A percentile compares a stretch with the other conserved stretches of the same genome.
Conservation (phyloP, 2,113 vertebrate genomes). For the Chrysochloris asiatica region DNA sequence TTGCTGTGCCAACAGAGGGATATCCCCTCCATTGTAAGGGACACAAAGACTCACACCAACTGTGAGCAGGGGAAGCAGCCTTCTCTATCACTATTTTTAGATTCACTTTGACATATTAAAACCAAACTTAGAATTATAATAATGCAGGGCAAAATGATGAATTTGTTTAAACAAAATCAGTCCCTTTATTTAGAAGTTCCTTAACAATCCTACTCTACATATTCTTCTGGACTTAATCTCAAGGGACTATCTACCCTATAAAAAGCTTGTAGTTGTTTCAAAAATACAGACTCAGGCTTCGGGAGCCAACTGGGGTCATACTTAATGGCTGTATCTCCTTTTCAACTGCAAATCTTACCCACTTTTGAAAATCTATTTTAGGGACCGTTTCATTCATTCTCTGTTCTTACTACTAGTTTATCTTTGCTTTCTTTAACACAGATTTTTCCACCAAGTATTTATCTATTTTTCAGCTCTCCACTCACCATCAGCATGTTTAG, state of each 20-base stretch:
- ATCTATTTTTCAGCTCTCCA: constrained; percentile 16
- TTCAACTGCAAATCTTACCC: not conserved
- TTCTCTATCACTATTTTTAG: constrained; percentile 66
- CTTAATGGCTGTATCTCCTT: not conserved
- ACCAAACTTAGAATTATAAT: constrained; percentile 55
- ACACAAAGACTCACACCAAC: constrained; percentile 69
- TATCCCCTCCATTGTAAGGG: constrained; percentile 62
- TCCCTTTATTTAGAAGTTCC: constrained; percentile 30
- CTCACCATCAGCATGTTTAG: not conserved
- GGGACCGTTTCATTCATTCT: not conserved
- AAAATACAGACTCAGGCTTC: not conserved
- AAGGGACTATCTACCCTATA: not conserved
- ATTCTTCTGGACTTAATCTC: constrained; percentile 40
- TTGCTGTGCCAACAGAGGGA: constrained; percentile 58
- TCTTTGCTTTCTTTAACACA: not conserved
- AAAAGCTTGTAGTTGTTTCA: constrained; percentile 8
- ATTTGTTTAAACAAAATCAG: too few species aligned
- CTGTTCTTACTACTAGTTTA: not conserved
- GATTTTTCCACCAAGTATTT: not conserved
- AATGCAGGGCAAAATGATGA: not conserved
- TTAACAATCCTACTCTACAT: constrained; percentile 39
- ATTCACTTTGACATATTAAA: constrained; percentile 28
- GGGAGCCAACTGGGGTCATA: not conserved
- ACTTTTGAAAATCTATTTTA: constrained; percentile 19
- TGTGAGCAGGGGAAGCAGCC: constrained; percentile 51